phyloP scores from a whole-genome alignment of 1,140 invertebrate genomes.

The Anastrepha ludens region DNA sequence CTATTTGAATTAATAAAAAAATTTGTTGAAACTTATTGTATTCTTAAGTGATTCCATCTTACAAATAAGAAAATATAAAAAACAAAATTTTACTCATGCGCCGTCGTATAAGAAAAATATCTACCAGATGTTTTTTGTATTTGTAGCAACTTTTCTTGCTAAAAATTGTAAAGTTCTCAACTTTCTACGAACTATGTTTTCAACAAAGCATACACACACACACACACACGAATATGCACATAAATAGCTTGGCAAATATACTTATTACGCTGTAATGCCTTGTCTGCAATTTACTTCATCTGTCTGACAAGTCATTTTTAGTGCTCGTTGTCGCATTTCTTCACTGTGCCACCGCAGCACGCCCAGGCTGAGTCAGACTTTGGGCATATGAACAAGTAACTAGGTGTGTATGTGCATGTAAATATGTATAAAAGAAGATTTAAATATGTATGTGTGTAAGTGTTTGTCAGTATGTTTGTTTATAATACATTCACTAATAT shows the following conservation, averaged over 20 bases:
- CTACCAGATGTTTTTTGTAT: too few relatives aligned
- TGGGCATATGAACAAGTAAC: too few relatives aligned
- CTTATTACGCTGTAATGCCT: constrained; percentile 30
- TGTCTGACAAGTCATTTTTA: constrained; percentile 48
- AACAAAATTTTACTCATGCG: too few relatives aligned
- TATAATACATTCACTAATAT: background rate
- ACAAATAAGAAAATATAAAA: background rate
- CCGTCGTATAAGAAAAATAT: too few relatives aligned
- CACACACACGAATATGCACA: background rate
- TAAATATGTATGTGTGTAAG: too few relatives aligned
- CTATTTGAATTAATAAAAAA: constrained; percentile 24
- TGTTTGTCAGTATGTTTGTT: background rate
- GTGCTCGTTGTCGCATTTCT: background rate
- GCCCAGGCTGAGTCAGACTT: too few relatives aligned
- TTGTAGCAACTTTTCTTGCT: too few relatives aligned
- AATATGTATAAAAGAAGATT: too few relatives aligned
- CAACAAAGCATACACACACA: background rate
- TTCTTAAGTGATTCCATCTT: constrained; percentile 36
- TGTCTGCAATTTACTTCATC: constrained; percentile 43
- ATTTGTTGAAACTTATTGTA: constrained; percentile 19
- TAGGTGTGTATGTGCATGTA: too few relatives aligned
- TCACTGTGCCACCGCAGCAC: too few relatives aligned
- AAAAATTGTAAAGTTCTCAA: too few relatives aligned
- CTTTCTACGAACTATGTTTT: too few relatives aligned
- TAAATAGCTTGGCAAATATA: constrained; percentile 12